Conservation (phyloP, 2,797 vertebrate species). For the Anisognathus igniventris region DNA sequence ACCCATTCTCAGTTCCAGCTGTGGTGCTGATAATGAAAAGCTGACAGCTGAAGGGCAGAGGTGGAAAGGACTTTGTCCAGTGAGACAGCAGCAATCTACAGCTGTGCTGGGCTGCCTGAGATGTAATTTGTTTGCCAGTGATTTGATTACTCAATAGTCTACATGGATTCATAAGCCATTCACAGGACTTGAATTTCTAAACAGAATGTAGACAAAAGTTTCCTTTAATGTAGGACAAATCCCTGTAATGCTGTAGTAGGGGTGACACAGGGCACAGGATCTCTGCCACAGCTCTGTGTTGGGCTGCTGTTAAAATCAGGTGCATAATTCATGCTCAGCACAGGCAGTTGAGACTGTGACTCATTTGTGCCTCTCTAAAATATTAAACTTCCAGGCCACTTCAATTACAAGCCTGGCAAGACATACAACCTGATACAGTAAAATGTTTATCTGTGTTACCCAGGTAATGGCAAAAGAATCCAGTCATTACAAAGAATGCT, state of each 20-base stretch:
- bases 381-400: conserved; percentile 47
- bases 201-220: neutral
- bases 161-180: neutral
- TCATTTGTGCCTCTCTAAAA: conserved; percentile 61
- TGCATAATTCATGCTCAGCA: conserved; percentile 43
- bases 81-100: neutral
- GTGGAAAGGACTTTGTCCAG: neutral
- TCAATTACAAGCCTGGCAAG: conserved; percentile 50
- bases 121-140: neutral
- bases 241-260: neutral
- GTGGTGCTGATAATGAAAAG: neutral
- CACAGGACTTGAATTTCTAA: neutral
- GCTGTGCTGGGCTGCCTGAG: neutral
- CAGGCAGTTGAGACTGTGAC: neutral
- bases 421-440: neutral
- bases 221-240: neutral
- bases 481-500: neutral
- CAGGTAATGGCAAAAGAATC: neutral
- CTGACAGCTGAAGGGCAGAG: neutral
- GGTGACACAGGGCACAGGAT: neutral
- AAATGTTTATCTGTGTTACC: conserved; percentile 10
- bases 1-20: neutral
- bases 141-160: neutral
- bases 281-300: neutral
- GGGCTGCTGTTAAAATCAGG: neutral